Evolutionary conservation across 1,140 invertebrate genomes (phyloP), one percentile per base, ranked within the genome.

Genomic region (Euura saliciscinereae): DNA sequence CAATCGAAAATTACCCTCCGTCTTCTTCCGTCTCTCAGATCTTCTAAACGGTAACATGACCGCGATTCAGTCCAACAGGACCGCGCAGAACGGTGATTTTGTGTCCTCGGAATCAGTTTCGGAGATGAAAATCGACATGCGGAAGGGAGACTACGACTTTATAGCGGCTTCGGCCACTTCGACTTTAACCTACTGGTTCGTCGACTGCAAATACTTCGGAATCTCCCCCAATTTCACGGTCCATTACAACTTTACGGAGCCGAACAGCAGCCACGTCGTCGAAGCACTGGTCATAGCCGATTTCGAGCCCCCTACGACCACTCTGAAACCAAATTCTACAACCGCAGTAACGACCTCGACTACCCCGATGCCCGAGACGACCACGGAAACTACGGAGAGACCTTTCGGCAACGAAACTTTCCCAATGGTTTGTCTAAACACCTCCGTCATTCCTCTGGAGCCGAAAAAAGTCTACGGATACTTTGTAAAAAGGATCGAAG

Each of bases 101-200:
- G 89, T 95, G 0, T 91, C 93, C 2, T 91, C 90, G 2, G 83
- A 84, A 44, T 81, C 84, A 45, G 82, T 89, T 59, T 88, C 93
- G 2, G 86, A 88, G 74, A 88, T 94, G 77, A 86, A 85, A 65
- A 85, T 95, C 71, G 79, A 85, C 44, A 75, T 95, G 8, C 88
- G 88, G 3, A 80, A 89, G 42, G 87, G 89, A 13, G 94, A 95
- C 83, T 77, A 84, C 46, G 78, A 89, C 64, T 94, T 89, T 80
- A 78, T 94, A 28, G 87, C 84, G 10, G 82, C 88, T 28, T 91
- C 91, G 76, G 90, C 93, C 2, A 92, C 91, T 6, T 88, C 88
- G 43, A 85, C 93, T 11, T 82, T 89, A 28, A 92, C 92, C 7
- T 94, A 91, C 80, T 95, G 94, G 94, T 95, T 94, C 79, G 88